Evolutionary conservation across 2,888 invertebrate genomes (phyloP), one percentile per base, ranked within the genome.

Genomic region (Sesia bembeciformis): DNA sequence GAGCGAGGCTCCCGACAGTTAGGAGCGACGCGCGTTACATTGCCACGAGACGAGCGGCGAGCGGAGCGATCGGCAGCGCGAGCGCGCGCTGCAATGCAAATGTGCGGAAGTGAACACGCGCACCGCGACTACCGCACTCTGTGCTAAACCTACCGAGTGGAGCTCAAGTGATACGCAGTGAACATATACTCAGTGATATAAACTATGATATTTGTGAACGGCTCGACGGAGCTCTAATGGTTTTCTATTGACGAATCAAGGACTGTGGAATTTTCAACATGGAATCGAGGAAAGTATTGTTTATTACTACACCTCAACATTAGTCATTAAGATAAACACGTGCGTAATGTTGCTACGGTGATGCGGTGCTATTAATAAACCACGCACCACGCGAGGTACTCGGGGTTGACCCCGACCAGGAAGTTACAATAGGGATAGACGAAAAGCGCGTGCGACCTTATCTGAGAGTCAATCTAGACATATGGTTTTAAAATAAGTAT

Each of bases 281-380:
- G 88, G 88, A 88, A 77, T 78, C 87, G 67, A 89, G 88, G 88
- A 88, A 88, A 89, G 88, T 89, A 88, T 87, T 78, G 80, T 78
- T 69, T 71, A 50, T 39, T 50, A 50, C 7, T 39, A 50, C 46
- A 50, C 39, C 50, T 38, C 38, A 39, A 50, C 38, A 50, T 38
- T 50, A 39, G 50, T 5, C 50, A 39, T 50, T 50, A 4, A 8
- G 46, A 46, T 46, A 46, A 46, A 23, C 46, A 46, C 23, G 46
- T 46, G 46, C 8, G 46, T 46, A 46, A 46, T 46, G 46, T 46
- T 46, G 7, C 8, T 23, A n/a, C n/a, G 46, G 46, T 46, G 46
- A 46, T 46, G 8, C n/a, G n/a, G 23, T 23, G 46, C 46, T 46
- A 46, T 52, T 49, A 23, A 52, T 49, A 42, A 49, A 51, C 40